These are phyloP conservation scores for Didymodactylos carnosus DNA, from an alignment of 2,888 invertebrate species.

Conservation along the genomic window DNA sequence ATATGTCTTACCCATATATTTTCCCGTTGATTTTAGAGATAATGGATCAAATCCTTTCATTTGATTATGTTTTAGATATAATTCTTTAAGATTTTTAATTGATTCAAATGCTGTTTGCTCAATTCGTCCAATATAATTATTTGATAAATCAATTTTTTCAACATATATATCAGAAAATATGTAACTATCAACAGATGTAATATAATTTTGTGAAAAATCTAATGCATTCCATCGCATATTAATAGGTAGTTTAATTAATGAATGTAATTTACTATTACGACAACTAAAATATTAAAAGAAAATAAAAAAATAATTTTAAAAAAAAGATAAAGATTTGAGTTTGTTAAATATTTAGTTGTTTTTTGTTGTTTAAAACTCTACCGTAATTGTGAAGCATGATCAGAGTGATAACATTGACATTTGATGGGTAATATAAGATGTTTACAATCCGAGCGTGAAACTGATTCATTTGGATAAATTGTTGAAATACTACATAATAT, in stretches of 20 bases:
- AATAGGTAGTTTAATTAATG: background rate
- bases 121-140: background rate
- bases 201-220: background rate
- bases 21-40: background rate
- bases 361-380: too few species aligned
- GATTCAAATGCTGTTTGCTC: background rate
- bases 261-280: background rate
- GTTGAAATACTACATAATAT: too few species aligned
- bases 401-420: background rate
- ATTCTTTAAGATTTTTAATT: background rate
- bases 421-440: background rate
- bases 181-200: background rate
- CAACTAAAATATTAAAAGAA: too few species aligned
- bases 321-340: too few species aligned
- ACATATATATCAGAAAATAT: background rate
- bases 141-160: background rate
- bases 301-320: too few species aligned
- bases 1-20: background rate
- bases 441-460: background rate
- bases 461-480: too few species aligned
- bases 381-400: background rate
- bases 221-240: background rate
- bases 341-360: too few species aligned
- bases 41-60: background rate
- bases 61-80: background rate